Conservation (phyloP, 1,140 invertebrate genomes). For the Penaeus vannamei region DNA sequence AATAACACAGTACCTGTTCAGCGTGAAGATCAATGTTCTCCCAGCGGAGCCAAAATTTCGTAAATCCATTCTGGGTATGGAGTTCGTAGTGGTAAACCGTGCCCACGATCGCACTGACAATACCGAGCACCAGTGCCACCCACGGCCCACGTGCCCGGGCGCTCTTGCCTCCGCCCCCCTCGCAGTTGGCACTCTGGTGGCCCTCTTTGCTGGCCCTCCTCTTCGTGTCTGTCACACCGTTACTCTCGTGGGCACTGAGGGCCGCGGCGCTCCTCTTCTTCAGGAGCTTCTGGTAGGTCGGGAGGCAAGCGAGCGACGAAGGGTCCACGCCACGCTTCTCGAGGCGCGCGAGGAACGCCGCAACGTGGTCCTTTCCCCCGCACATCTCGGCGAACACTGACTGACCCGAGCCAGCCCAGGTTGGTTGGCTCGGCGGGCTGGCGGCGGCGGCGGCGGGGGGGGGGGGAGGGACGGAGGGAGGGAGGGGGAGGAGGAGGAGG, state of each 20-base stretch:
- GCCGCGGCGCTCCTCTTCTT: conserved; percentile 17
- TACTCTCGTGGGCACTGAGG: conserved; percentile 40
- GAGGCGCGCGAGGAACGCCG: conserved; percentile 35
- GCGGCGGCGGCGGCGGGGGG: too few species aligned
- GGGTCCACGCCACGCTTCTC: conserved; percentile 52
- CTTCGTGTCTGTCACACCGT: background rate
- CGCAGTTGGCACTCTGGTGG: background rate
- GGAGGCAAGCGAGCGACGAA: conserved; percentile 20
- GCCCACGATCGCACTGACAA: conserved; percentile 10
- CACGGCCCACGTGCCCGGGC: conserved; percentile 36
- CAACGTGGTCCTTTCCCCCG: conserved; percentile 43
- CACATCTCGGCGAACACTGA: conserved; percentile 54
- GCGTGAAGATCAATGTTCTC: conserved; percentile 54
- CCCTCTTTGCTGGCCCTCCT: background rate
- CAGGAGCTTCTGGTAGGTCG: conserved; percentile 48
- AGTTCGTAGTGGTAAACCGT: conserved; percentile 43
- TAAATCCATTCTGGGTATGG: conserved; percentile 50
- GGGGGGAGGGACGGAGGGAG: too few species aligned
- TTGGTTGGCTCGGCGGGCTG: too few species aligned
- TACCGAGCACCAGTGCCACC: conserved; percentile 12
- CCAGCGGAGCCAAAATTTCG: conserved; percentile 53
- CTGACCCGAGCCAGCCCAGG: too few species aligned
- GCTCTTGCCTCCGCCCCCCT: background rate
- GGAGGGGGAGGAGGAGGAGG: too few species aligned
- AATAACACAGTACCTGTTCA: conserved; percentile 33